Evolutionary conservation across 1,140 invertebrate species (phyloP).

Genomic region (Eubasilissa regina): DNA sequence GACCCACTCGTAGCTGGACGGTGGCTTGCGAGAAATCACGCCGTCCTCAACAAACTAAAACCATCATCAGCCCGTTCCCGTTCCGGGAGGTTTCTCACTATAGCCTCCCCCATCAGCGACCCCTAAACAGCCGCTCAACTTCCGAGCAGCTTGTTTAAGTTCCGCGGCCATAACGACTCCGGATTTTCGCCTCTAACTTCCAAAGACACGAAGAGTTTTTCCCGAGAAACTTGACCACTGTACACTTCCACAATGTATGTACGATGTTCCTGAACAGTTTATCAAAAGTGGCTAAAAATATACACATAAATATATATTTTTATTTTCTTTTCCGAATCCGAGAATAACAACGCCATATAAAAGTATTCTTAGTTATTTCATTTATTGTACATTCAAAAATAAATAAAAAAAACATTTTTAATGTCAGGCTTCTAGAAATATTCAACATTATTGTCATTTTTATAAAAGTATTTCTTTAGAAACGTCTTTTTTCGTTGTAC

Average conservation of each 20-base stretch:
- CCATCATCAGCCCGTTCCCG: constrained; percentile 6
- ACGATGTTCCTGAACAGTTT: not conserved
- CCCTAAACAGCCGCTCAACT: constrained; percentile 34
- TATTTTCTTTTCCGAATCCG: no score
- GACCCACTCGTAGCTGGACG: no score
- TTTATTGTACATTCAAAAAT: no score
- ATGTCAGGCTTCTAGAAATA: no score
- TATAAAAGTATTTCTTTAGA: no score
- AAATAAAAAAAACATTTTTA: no score
- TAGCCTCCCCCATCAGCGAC: not conserved
- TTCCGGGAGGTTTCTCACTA: not conserved
- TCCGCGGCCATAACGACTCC: constrained; percentile 34
- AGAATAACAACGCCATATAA: no score
- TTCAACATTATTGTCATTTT: no score
- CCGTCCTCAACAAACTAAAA: constrained; percentile 3
- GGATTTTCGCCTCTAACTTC: constrained; percentile 29
- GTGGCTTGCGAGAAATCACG: constrained; percentile 10
- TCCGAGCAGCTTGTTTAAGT: constrained; percentile 52
- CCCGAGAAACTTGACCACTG: constrained; percentile 52
- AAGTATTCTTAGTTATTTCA: no score
- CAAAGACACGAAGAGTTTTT: constrained; percentile 46
- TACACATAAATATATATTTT: not conserved
- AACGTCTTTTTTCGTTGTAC: no score
- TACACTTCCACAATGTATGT: constrained; percentile 9
- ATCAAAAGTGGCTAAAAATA: not conserved